phyloP scores from a whole-genome alignment of 2,797 vertebrate genomes.

The Monodelphis domestica region DNA sequence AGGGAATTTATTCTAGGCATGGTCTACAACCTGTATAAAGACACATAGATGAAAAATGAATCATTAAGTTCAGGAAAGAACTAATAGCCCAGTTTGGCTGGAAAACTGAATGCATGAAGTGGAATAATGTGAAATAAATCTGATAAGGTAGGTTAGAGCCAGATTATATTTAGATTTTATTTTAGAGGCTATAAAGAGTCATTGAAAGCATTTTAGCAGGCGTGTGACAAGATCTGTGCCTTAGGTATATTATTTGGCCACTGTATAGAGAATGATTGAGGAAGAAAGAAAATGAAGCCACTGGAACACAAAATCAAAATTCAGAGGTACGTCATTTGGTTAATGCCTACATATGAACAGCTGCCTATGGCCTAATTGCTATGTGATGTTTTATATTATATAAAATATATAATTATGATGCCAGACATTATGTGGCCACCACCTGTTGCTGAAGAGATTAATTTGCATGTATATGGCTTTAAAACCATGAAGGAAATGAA shows the following conservation, averaged over 20 bases:
- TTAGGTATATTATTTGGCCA: not conserved
- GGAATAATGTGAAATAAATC: not conserved
- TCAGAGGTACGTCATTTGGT: not conserved
- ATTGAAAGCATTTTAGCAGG: not conserved
- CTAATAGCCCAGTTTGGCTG: not conserved
- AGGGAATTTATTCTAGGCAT: not conserved
- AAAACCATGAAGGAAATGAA: not conserved
- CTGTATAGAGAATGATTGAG: not conserved
- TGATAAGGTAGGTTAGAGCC: not conserved
- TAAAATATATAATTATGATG: not conserved
- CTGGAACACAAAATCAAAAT: not conserved
- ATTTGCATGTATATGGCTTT: not conserved
- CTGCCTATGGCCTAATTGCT: not conserved
- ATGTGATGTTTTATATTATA: not conserved
- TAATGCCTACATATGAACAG: not conserved
- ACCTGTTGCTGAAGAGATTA: too few species aligned
- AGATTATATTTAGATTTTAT: not conserved
- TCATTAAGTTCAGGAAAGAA: not conserved
- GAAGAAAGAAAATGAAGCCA: not conserved
- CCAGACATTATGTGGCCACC: not conserved
- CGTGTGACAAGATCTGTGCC: not conserved
- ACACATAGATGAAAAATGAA: not conserved
- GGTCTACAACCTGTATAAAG: not conserved
- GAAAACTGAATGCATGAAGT: not conserved
- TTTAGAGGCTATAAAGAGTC: not conserved